Conservation (phyloP, 2,113 vertebrate genomes). For the Chionis minor region DNA sequence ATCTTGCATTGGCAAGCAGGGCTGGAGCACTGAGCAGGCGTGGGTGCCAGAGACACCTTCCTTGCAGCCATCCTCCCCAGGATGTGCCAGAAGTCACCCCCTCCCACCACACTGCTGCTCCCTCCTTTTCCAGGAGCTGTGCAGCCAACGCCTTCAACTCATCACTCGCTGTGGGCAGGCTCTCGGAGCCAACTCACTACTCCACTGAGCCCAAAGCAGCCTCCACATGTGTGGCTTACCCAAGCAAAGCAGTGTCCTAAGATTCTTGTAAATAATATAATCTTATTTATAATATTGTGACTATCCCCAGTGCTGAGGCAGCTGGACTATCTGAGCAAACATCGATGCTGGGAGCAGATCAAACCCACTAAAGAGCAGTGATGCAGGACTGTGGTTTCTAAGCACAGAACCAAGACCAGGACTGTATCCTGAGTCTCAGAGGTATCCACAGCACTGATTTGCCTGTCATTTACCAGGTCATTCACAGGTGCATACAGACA, state of each 20-base stretch:
- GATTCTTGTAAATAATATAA: neutral
- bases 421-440: rapidly evolving
- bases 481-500: neutral
- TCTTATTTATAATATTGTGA: neutral
- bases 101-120: too few relatives aligned
- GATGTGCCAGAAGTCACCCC: neutral
- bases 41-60: neutral
- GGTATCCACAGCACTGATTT: neutral
- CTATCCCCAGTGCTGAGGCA: neutral
- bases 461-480: neutral
- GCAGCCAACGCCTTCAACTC: neutral
- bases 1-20: rapidly evolving
- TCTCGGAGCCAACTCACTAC: neutral
- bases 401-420: neutral
- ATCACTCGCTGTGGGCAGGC: neutral
- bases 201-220: neutral
- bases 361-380: neutral
- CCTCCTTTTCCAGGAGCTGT: too few relatives aligned
- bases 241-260: neutral
- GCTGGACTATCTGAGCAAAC: neutral
- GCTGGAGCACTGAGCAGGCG: rapidly evolving
- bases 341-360: neutral
- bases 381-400: neutral
- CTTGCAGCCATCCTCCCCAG: rapidly evolving
- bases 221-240: neutral